phyloP scores from a whole-genome alignment of 2,797 vertebrate genomes.

The Myotis findleyi region DNA sequence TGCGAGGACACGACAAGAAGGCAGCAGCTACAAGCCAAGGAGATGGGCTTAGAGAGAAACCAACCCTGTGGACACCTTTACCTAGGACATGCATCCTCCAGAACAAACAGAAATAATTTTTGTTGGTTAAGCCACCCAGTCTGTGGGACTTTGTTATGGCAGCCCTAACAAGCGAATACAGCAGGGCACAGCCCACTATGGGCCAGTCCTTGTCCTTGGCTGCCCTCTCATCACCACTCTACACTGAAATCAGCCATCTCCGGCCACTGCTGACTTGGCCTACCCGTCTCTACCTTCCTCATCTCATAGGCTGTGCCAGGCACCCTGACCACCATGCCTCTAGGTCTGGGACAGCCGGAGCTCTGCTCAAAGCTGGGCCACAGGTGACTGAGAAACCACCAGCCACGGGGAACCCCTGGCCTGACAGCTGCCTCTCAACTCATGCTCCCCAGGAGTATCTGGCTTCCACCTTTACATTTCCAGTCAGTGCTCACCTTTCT shows the following conservation, averaged over 20 bases:
- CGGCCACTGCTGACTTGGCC: not conserved
- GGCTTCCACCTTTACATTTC: not conserved
- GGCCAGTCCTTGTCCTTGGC: not conserved
- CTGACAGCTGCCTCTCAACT: not conserved
- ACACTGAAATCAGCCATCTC: not conserved
- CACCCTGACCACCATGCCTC: not conserved
- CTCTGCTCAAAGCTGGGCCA: not conserved
- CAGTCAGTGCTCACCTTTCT: not conserved
- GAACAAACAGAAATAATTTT: not conserved
- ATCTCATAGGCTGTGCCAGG: not conserved
- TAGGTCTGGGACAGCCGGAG: not conserved
- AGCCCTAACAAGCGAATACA: not conserved
- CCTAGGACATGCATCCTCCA: not conserved
- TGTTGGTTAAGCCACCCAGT: not conserved
- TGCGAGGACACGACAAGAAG: not conserved
- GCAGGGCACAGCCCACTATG: rapidly evolving
- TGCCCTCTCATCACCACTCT: not conserved
- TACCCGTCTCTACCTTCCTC: not conserved
- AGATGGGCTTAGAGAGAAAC: not conserved
- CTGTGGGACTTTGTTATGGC: not conserved
- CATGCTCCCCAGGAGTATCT: not conserved
- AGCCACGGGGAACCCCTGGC: not conserved
- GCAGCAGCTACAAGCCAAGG: not conserved
- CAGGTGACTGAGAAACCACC: not conserved
- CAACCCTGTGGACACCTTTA: not conserved